phyloP scores from a whole-genome alignment of 2,113 vertebrate genomes.

The Cricetomys ansorgei region DNA sequence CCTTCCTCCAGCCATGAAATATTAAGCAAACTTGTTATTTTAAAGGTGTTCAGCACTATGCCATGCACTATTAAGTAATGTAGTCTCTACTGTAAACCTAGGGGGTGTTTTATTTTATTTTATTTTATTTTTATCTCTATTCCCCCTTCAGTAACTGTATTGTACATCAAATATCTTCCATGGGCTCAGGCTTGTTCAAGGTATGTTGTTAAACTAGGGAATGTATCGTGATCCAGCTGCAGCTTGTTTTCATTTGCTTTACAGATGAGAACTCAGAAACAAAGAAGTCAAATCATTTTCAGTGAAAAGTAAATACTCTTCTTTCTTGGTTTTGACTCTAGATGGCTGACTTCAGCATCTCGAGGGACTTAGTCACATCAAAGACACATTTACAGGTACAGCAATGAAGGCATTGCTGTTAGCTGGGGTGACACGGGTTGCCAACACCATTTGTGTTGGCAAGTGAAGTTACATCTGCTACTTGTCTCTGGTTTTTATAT shows the following conservation, averaged over 20 bases:
- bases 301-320: neutral
- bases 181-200: neutral
- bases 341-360: neutral
- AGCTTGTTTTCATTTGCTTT: neutral
- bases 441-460: neutral
- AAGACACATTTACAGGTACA: neutral
- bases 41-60: neutral
- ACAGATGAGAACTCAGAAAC: neutral
- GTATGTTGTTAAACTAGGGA: neutral
- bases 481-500: neutral
- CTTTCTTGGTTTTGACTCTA: neutral
- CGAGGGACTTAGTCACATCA: neutral
- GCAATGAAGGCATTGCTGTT: neutral
- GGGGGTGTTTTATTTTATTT: too few species aligned
- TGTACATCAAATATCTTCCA: neutral
- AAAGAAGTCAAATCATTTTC: neutral
- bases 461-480: neutral
- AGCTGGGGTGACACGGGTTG: neutral
- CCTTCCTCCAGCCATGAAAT: neutral
- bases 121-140: neutral
- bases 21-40: neutral
- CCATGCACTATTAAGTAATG: neutral
- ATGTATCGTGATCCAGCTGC: neutral
- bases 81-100: too few species aligned
- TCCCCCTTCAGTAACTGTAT: neutral